Percentiles rank a stretch among this genome's conserved stretches.
These are phyloP conservation scores for Dynastes grantii DNA, from an alignment of 2,888 invertebrate species.

Conservation along the genomic window DNA sequence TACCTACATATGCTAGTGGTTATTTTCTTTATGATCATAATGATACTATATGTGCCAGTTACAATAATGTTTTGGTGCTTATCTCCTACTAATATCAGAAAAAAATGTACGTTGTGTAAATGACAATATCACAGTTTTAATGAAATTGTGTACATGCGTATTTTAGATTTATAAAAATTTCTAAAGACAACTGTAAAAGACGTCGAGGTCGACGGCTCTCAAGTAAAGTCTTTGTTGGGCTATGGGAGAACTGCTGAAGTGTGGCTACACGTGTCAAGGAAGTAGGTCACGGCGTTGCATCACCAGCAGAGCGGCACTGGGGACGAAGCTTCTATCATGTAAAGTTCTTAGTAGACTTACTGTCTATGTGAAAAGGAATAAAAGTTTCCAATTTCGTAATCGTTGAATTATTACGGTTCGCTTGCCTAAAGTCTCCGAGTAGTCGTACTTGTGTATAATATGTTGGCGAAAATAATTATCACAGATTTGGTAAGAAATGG, in stretches of 20 bases:
- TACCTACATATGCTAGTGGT: no score
- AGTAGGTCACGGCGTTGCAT: conserved; percentile 61
- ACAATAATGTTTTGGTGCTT: no score
- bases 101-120: not conserved
- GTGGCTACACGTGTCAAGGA: conserved; percentile 60
- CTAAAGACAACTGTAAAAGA: conserved; percentile 46
- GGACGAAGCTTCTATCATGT: conserved; percentile 45
- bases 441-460: no score
- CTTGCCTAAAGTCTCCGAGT: not conserved
- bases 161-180: conserved; percentile 43
- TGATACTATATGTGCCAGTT: no score
- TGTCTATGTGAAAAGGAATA: conserved; percentile 41
- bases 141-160: conserved; percentile 12
- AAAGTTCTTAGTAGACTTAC: conserved; percentile 45
- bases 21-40: no score
- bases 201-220: conserved; percentile 59
- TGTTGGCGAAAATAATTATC: no score
- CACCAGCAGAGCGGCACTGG: conserved; percentile 53
- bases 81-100: no score
- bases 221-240: conserved; percentile 57
- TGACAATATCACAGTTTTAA: not conserved
- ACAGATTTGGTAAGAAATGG: no score
- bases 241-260: conserved; percentile 55
- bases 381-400: conserved; percentile 28
- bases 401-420: not conserved